These are phyloP conservation scores for Ashinkailepas kermadecensis DNA, from an alignment of 2,888 invertebrate genomes.

Conservation along the genomic window DNA sequence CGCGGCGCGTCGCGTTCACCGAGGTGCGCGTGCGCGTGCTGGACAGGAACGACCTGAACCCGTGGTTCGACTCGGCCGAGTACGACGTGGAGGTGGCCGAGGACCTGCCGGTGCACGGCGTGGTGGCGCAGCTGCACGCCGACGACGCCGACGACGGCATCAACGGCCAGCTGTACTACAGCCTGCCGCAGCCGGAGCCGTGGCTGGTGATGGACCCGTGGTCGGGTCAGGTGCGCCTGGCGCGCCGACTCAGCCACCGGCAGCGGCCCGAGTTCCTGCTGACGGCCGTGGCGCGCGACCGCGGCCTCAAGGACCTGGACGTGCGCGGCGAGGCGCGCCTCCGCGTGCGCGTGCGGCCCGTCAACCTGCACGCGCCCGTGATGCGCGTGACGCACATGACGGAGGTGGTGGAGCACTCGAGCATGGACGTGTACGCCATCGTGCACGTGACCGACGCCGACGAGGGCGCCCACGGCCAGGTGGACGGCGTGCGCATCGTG, in stretches of 20 bases:
- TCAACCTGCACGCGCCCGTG: constrained; percentile 79
- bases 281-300: constrained; percentile 74
- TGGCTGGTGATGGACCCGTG: constrained; percentile 90
- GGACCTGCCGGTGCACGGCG: constrained; percentile 69
- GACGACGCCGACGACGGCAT: constrained; percentile 93
- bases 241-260: constrained; percentile 63
- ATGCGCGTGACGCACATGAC: constrained; percentile 71
- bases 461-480: constrained; percentile 72
- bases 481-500: constrained; percentile 71
- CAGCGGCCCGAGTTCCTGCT: constrained; percentile 64
- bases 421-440: constrained; percentile 80
- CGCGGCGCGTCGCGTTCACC: constrained; percentile 56
- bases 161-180: constrained; percentile 96
- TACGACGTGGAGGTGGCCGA: constrained; percentile 82
- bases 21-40: constrained; percentile 62
- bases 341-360: constrained; percentile 47
- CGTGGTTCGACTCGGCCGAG: constrained; percentile 81
- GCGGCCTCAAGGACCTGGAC: constrained; percentile 57
- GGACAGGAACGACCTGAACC: constrained; percentile 86
- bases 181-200: constrained; percentile 69
- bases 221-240: constrained; percentile 75
- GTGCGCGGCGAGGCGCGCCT: constrained; percentile 58
- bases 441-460: constrained; percentile 77
- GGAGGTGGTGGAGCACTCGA: constrained; percentile 67
- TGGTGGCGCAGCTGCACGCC: constrained; percentile 52